Base-by-base conservation (phyloP, 92 coral and sea anemone genomes). In the Siderastrea siderea region DNA sequence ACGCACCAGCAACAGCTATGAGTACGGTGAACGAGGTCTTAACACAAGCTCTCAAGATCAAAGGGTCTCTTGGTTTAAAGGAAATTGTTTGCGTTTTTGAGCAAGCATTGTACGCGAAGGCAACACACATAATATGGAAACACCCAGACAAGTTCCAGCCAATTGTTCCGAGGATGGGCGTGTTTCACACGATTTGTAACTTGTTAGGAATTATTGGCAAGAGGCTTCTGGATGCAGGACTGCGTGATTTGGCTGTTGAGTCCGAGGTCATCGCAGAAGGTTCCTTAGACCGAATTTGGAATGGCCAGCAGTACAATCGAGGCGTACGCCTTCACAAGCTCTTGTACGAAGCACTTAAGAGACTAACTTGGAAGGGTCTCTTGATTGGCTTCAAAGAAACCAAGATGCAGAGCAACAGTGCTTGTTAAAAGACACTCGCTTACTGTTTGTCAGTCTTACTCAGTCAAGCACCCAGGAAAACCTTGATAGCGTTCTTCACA, bases 1-100 rank as follows among this genome's bases (percentile, higher is more conserved):
- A 90, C 80, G 93, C 90, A 68, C 86, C 86, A 47, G 90, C 90
- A 15, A 71, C 81, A 43, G 75, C 80, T 4, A 85, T 77, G 90
- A 77, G 73, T 71, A 90, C 89, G 38, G 90, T 90, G 53, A 78
- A 90, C 5, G 88, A 81, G 55, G 80, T 89, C 12, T 75, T 83
- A 63, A 59, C 59, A 19, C 88, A 89, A 66, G 78, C 87, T 44
- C 80, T 84, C 60, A 73, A 84, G 52, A 84, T 84, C 72, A 84
- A 82, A 52, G 85, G 81, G 60, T 47, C 52, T 46, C 71, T 86
- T 7, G 76, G 51, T n/a, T 58, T 85, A 49, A 50, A 61, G 44
- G 68, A 51, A 46, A 48, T 85, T 46, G 76, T 63, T 48, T 26
- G 58, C 64, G 89, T 77, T 49, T 61, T 86, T 46, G 84, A 77